Evolutionary conservation across 2,888 invertebrate genomes (phyloP).

Genomic region (Pelosia muscerda): DNA sequence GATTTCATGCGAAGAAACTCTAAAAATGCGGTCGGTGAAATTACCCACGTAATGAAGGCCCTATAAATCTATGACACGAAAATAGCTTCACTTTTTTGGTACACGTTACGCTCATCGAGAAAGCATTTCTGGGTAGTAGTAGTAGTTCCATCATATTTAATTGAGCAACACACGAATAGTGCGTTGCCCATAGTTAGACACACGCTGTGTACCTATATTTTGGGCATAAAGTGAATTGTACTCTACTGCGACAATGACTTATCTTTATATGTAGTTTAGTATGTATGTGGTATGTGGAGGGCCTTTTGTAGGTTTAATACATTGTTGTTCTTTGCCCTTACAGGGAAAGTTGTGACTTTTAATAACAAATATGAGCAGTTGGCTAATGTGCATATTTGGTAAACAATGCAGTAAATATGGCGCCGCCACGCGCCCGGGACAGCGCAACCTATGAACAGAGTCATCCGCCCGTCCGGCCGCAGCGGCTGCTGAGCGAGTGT

Average conservation of each 20-base stretch:
- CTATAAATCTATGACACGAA: not conserved
- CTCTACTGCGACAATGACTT: not conserved
- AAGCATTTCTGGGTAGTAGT: no score
- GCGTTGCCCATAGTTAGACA: no score
- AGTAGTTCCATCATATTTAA: not conserved
- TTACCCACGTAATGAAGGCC: not conserved
- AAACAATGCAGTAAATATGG: constrained; percentile 10
- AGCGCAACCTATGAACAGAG: no score
- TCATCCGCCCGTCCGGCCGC: no score
- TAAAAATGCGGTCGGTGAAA: no score
- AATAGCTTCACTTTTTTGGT: not conserved
- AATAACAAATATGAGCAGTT: not conserved
- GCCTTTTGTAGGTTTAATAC: not conserved
- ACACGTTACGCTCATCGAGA: not conserved
- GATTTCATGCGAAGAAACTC: no score
- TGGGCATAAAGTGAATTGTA: not conserved
- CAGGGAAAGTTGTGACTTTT: not conserved
- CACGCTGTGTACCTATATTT: no score
- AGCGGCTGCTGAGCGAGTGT: not conserved
- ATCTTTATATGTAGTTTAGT: not conserved
- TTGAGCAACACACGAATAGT: no score
- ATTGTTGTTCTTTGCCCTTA: not conserved
- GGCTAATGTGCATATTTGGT: constrained; percentile 9
- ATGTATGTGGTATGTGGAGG: not conserved
- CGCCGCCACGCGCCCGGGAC: no score